These are phyloP conservation scores for Apis cerana DNA, from an alignment of 1,140 invertebrate genomes.

Conservation along the genomic window DNA sequence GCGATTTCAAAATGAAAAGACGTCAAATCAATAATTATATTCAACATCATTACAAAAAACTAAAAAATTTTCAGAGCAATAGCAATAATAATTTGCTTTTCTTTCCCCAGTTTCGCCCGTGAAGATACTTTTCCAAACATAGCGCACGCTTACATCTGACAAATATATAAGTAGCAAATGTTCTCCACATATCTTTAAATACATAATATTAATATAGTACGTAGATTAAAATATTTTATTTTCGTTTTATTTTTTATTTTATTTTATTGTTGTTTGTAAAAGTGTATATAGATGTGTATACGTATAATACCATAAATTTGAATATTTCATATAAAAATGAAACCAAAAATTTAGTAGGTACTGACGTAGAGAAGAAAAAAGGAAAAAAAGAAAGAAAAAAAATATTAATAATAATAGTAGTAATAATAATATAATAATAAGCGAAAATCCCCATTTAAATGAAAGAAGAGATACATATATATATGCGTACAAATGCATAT, in stretches of 20 bases:
- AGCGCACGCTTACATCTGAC: slow-evolving; percentile 65
- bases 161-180: slow-evolving; percentile 76
- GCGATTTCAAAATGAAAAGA: not conserved
- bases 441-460: slow-evolving; percentile 34
- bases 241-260: slow-evolving; percentile 53
- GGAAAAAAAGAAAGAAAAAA: slow-evolving; percentile 59
- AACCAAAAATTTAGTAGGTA: slow-evolving; percentile 76
- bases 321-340: slow-evolving; percentile 77
- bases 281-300: slow-evolving; percentile 77
- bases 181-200: slow-evolving; percentile 72
- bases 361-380: slow-evolving; percentile 76
- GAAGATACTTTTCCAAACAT: slow-evolving; percentile 75
- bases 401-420: slow-evolving; percentile 47
- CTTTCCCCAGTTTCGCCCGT: slow-evolving; percentile 54
- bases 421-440: slow-evolving; percentile 44
- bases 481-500: slow-evolving; percentile 25
- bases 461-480: slow-evolving; percentile 27
- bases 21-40: not conserved
- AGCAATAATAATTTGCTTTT: slow-evolving; percentile 42
- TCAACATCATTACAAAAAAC: not conserved
- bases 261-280: slow-evolving; percentile 73
- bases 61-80: slow-evolving; percentile 16
- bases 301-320: slow-evolving; percentile 77
- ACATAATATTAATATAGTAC: slow-evolving; percentile 68
- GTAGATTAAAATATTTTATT: slow-evolving; percentile 78